phyloP scores from a whole-genome alignment of 2,113 vertebrate species.

The Rattus norvegicus region DNA sequence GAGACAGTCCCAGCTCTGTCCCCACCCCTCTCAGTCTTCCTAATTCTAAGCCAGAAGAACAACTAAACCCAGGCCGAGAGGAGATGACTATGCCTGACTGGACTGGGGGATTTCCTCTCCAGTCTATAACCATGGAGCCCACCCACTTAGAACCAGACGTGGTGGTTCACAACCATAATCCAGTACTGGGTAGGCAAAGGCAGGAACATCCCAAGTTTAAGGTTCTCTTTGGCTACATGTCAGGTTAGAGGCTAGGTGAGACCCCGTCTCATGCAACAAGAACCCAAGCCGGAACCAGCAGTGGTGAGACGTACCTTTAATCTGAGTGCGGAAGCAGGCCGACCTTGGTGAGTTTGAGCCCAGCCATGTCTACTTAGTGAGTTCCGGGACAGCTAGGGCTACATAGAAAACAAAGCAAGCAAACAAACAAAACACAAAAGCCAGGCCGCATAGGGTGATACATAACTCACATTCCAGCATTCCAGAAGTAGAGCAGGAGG shows the following conservation, averaged over 20 bases:
- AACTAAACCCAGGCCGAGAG: not conserved
- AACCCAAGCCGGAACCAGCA: not conserved
- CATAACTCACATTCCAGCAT: not conserved
- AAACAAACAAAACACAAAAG: not conserved
- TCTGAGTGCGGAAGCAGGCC: not conserved
- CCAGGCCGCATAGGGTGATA: not conserved
- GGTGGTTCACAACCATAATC: not conserved
- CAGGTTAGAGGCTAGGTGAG: not conserved
- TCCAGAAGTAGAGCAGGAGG: not conserved
- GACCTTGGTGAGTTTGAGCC: not conserved
- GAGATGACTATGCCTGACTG: not conserved
- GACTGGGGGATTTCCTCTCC: not conserved
- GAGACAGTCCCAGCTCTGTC: constrained; percentile 15
- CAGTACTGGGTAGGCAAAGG: not conserved
- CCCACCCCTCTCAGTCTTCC: constrained; percentile 42
- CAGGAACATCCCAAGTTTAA: not conserved
- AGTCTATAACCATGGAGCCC: not conserved
- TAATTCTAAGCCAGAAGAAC: constrained; percentile 39
- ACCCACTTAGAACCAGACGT: not conserved
- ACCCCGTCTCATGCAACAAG: not conserved
- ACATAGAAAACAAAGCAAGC: not conserved
- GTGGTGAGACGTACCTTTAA: not conserved
- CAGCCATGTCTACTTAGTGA: not conserved
- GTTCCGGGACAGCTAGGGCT: not conserved
- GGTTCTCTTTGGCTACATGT: not conserved